These are phyloP conservation scores for Marisa cornuarietis DNA, from an alignment of 1,140 invertebrate genomes.

Conservation along the genomic window DNA sequence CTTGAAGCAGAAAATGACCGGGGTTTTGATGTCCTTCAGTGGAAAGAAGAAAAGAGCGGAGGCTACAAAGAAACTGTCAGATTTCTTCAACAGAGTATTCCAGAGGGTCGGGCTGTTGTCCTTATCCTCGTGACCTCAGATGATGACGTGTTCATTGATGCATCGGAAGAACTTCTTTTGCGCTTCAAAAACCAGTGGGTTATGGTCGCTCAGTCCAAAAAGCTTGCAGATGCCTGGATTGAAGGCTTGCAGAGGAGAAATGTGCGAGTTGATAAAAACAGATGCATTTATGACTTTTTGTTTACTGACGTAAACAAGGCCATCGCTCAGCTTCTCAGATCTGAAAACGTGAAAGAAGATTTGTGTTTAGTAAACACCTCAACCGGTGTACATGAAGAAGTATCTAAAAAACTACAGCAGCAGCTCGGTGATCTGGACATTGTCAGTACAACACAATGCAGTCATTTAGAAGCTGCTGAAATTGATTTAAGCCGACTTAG, in stretches of 20 bases:
- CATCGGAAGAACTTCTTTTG: constrained; percentile 42
- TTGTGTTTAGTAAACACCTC: constrained; percentile 38
- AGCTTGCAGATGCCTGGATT: constrained; percentile 36
- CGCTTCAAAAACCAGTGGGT: constrained; percentile 50
- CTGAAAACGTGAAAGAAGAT: constrained; percentile 12
- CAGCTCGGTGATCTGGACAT: constrained; percentile 45
- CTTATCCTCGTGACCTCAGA: constrained; percentile 47
- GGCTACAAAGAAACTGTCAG: constrained; percentile 46
- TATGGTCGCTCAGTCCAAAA: constrained; percentile 37
- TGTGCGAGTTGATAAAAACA: constrained; percentile 24
- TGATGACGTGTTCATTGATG: constrained; percentile 46
- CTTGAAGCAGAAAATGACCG: constrained; percentile 29
- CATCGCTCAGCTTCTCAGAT: constrained; percentile 24
- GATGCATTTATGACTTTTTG: constrained; percentile 36
- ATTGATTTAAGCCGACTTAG: constrained; percentile 22
- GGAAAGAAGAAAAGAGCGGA: constrained; percentile 44
- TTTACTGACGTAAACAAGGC: constrained; percentile 41
- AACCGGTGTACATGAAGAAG: constrained; percentile 34
- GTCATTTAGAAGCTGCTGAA: constrained; percentile 11
- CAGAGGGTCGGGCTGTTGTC: constrained; percentile 41
- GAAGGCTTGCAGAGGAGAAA: constrained; percentile 35
- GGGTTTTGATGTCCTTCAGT: constrained; percentile 30
- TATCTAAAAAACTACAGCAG: constrained; percentile 41
- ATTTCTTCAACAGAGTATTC: constrained; percentile 40
- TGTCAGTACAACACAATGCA: constrained; percentile 40